Percentiles rank a stretch among this genome's conserved stretches.
phyloP scores from a whole-genome alignment of 2,797 vertebrate species.

The Poecile montanus region DNA sequence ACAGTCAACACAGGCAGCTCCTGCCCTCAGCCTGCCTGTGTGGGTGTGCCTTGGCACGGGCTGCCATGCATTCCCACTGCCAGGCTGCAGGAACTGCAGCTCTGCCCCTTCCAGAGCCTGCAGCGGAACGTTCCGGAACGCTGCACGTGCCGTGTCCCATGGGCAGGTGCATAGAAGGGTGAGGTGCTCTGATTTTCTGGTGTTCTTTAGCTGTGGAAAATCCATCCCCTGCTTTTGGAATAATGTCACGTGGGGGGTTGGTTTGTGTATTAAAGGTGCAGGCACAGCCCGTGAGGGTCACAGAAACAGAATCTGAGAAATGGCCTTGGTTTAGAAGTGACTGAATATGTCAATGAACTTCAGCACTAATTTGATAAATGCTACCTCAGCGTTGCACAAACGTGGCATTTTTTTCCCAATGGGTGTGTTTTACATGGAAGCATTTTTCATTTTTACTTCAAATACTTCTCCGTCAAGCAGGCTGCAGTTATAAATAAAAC shows the following conservation, averaged over 20 bases:
- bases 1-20: conserved; percentile 5
- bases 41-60: not conserved
- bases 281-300: not conserved
- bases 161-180: not conserved
- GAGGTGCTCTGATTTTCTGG: not conserved
- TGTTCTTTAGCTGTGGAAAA: not conserved
- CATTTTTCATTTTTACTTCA: not conserved
- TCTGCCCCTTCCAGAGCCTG: not conserved
- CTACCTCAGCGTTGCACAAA: not conserved
- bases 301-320: not conserved
- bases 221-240: not conserved
- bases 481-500: not conserved
- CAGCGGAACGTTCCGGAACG: fast-evolving
- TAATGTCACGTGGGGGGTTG: not conserved
- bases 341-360: not conserved
- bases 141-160: fast-evolving
- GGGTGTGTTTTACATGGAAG: not conserved
- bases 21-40: not conserved
- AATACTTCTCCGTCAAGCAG: not conserved
- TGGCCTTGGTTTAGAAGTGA: not conserved
- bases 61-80: not conserved
- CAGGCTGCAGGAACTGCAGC: not conserved
- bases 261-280: not conserved
- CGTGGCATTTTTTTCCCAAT: not conserved
- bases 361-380: not conserved